These are phyloP conservation scores for Acrocephalus kingi DNA, from an alignment of 2,113 vertebrate genomes.

Conservation along the genomic window DNA sequence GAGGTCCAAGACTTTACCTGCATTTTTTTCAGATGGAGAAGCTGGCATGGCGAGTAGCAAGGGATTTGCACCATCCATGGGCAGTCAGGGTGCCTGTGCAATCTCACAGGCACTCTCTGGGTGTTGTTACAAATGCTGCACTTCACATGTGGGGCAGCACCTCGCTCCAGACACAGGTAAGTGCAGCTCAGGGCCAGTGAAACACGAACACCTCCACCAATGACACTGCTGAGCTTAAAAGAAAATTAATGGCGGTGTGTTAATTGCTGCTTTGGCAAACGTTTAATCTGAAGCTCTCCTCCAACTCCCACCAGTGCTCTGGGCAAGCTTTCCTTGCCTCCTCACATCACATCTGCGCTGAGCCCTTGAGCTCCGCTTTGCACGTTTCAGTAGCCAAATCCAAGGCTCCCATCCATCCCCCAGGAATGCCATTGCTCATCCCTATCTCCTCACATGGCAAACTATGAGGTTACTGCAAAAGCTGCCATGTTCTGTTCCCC, in stretches of 20 bases:
- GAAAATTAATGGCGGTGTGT: neutral
- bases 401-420: neutral
- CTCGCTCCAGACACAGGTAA: neutral
- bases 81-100: neutral
- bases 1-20: neutral
- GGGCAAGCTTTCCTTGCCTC: neutral
- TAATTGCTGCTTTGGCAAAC: conserved; percentile 24
- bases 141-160: neutral
- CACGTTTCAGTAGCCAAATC: accelerated
- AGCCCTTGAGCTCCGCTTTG: neutral
- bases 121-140: neutral
- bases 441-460: neutral
- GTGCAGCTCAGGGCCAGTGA: neutral
- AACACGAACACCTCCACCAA: neutral
- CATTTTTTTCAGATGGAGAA: neutral
- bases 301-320: neutral
- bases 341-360: accelerated
- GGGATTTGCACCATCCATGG: neutral
- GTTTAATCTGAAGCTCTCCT: neutral
- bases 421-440: neutral
- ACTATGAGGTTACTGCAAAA: neutral
- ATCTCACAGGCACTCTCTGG: neutral
- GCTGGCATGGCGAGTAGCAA: neutral
- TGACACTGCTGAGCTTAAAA: neutral
- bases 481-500: neutral